These are phyloP conservation scores for Chaenogobius annularis DNA, from an alignment of 2,113 vertebrate genomes.

Conservation along the genomic window DNA sequence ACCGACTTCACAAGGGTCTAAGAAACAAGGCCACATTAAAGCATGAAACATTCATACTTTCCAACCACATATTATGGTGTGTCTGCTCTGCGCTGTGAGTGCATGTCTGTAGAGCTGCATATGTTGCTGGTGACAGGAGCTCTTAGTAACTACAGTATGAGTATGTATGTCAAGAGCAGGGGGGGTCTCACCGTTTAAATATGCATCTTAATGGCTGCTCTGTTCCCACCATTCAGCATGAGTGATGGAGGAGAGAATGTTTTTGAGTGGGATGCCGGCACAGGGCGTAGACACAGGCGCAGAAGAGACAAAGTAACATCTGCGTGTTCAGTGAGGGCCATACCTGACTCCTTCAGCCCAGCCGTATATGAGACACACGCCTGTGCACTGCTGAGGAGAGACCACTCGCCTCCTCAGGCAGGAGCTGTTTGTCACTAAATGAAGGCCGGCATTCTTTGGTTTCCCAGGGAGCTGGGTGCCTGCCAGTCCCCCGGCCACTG, in stretches of 20 bases:
- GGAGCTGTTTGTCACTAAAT: slow-evolving; percentile 78
- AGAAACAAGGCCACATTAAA: slow-evolving; percentile 12
- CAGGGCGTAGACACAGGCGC: slow-evolving; percentile 22
- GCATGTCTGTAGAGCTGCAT: slow-evolving; percentile 45
- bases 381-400: slow-evolving; percentile 51
- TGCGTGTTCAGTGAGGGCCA: slow-evolving; percentile 52
- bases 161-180: slow-evolving; percentile 56
- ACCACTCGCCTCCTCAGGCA: slow-evolving; percentile 67
- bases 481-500: slow-evolving; percentile 78
- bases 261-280: slow-evolving; percentile 45
- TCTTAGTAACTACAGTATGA: slow-evolving; percentile 62
- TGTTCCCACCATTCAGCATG: slow-evolving; percentile 70
- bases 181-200: slow-evolving; percentile 54
- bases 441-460: slow-evolving; percentile 80
- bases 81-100: slow-evolving; percentile 29
- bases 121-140: slow-evolving; percentile 58
- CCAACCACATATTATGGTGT: slow-evolving; percentile 11
- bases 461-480: slow-evolving; percentile 78
- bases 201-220: slow-evolving; percentile 64
- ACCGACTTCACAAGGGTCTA: slow-evolving; percentile 8
- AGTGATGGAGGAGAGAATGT: slow-evolving; percentile 58
- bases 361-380: slow-evolving; percentile 47
- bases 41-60: slow-evolving; percentile 4
- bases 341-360: slow-evolving; percentile 54
- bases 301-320: slow-evolving; percentile 23